Percentiles rank a stretch among this genome's conserved stretches.
Evolutionary conservation across 1,140 invertebrate species (phyloP).

Genomic region (Araneus ventricosus): DNA sequence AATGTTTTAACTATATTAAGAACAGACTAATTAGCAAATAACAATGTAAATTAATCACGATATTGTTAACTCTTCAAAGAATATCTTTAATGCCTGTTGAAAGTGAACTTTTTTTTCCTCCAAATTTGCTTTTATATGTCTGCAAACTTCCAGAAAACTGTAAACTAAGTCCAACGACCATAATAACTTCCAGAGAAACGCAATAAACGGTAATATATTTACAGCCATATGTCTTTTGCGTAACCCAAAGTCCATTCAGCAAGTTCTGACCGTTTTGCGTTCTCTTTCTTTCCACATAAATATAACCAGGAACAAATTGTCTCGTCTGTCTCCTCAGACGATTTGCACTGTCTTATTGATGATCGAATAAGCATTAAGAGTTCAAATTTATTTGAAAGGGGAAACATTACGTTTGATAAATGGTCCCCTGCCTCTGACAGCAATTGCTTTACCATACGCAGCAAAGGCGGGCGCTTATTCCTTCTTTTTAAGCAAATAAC

Average conservation of each 20-base stretch:
- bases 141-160: background rate
- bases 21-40: too few species aligned
- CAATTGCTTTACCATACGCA: conserved; percentile 53
- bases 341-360: conserved; percentile 70
- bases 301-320: conserved; percentile 55
- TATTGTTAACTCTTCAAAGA: too few species aligned
- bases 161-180: background rate
- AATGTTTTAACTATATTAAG: too few species aligned
- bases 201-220: background rate
- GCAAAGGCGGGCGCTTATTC: background rate
- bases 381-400: conserved; percentile 71
- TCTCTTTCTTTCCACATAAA: background rate
- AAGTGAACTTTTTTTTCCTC: too few species aligned
- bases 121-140: background rate
- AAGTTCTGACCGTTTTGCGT: background rate
- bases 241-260: background rate
- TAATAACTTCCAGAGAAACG: background rate
- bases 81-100: too few species aligned
- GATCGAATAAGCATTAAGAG: conserved; percentile 71
- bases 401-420: conserved; percentile 68
- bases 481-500: conserved; percentile 64
- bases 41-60: too few species aligned
- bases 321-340: conserved; percentile 59
- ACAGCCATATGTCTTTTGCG: background rate
- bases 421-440: conserved; percentile 52